Percentiles rank a stretch among this genome's conserved stretches.
Conservation (phyloP, 2,113 vertebrate genomes). For the Stictonetta naevosa region DNA sequence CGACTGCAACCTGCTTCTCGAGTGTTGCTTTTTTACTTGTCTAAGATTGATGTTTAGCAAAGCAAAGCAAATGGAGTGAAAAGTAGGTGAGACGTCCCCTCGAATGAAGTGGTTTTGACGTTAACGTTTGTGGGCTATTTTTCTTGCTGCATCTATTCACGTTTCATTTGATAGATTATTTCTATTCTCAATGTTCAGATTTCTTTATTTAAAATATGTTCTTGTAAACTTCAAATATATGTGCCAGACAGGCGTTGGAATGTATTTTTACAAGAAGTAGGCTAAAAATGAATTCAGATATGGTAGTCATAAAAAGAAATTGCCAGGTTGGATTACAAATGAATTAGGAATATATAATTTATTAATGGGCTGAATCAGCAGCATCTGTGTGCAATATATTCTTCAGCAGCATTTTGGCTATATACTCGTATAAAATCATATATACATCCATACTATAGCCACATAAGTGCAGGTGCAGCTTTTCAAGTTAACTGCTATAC, state of each 20-base stretch:
- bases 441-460: not conserved
- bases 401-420: not conserved
- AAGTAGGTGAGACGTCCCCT: not conserved
- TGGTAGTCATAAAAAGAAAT: not conserved
- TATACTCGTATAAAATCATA: not conserved
- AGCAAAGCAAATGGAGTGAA: not conserved
- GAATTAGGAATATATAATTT: not conserved
- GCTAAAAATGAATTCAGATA: not conserved
- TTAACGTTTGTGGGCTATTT: fast-evolving
- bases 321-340: not conserved
- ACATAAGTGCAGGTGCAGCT: not conserved
- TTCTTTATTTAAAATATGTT: not conserved
- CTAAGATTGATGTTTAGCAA: not conserved
- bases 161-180: not conserved
- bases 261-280: not conserved
- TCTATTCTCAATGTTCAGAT: not conserved
- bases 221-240: not conserved
- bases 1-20: fast-evolving
- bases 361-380: not conserved
- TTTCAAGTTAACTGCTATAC: not conserved
- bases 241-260: not conserved
- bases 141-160: fast-evolving
- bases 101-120: not conserved
- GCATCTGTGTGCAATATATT: not conserved
- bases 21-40: not conserved